Conservation (phyloP, 1,140 invertebrate species). For the Matsumurasca onukii region DNA sequence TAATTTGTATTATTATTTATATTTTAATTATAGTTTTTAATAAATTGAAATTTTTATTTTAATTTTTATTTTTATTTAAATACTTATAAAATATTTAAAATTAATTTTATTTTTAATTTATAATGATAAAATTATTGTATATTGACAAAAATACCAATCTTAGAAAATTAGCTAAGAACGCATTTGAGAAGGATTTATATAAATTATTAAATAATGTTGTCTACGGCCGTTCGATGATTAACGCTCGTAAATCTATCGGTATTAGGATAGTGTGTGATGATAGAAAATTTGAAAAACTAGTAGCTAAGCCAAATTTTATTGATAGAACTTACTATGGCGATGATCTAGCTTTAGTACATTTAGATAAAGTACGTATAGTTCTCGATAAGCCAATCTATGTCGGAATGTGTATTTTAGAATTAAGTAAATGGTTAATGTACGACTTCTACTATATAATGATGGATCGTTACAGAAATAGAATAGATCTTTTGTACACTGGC, state of each 20-base stretch:
- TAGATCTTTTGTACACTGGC: not conserved
- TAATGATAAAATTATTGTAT: too few species aligned
- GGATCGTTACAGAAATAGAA: not conserved
- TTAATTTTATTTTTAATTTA: too few species aligned
- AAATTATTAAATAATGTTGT: constrained; percentile 47
- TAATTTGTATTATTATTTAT: too few species aligned
- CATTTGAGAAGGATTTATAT: constrained; percentile 46
- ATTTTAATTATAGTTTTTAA: too few species aligned
- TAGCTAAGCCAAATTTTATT: constrained; percentile 31
- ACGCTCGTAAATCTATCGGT: constrained; percentile 43
- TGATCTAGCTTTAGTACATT: constrained; percentile 27
- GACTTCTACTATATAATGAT: constrained; percentile 34
- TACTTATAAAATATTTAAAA: too few species aligned
- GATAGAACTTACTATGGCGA: constrained; percentile 27
- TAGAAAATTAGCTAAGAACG: constrained; percentile 40
- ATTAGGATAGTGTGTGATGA: constrained; percentile 39
- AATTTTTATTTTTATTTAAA: too few species aligned
- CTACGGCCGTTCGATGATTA: constrained; percentile 45
- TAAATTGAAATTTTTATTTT: too few species aligned
- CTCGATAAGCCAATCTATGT: constrained; percentile 35
- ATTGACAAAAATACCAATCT: constrained; percentile 44
- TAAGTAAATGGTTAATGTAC: constrained; percentile 37
- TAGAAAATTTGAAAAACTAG: constrained; percentile 19
- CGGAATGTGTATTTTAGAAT: constrained; percentile 34
- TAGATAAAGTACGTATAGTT: constrained; percentile 12